These are phyloP conservation scores for Pituophis catenifer DNA, from an alignment of 2,113 vertebrate genomes.

Conservation along the genomic window DNA sequence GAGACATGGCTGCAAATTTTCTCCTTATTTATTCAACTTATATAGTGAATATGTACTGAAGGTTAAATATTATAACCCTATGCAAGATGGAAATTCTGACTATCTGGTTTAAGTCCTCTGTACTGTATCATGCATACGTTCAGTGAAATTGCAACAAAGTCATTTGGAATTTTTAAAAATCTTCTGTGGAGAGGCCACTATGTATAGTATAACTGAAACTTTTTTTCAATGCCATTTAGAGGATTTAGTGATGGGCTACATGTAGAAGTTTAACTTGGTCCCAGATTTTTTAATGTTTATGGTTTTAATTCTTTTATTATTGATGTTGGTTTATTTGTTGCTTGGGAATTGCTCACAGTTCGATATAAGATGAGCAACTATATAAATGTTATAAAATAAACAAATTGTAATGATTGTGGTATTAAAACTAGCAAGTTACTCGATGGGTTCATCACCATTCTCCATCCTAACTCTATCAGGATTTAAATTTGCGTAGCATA, in stretches of 20 bases:
- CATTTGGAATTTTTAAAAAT: background rate
- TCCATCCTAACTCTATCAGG: background rate
- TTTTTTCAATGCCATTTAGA: background rate
- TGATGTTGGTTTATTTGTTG: background rate
- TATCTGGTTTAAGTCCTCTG: background rate
- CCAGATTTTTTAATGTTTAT: background rate
- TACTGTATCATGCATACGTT: background rate
- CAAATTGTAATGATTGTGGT: background rate
- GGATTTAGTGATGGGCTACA: background rate
- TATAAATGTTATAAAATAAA: background rate
- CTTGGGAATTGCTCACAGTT: background rate
- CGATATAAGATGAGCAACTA: background rate
- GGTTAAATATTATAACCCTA: background rate
- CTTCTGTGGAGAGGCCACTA: background rate
- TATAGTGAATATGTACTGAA: background rate
- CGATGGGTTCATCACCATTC: background rate
- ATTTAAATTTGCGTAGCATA: background rate
- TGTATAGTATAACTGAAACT: background rate
- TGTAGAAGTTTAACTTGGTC: background rate
- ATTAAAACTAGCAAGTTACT: background rate
- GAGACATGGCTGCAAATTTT: background rate
- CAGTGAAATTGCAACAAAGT: background rate
- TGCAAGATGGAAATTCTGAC: background rate
- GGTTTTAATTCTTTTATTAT: background rate
- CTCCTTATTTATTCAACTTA: background rate